Base-by-base conservation (phyloP, 2,888 invertebrate species). In the Melitaea athalia region DNA sequence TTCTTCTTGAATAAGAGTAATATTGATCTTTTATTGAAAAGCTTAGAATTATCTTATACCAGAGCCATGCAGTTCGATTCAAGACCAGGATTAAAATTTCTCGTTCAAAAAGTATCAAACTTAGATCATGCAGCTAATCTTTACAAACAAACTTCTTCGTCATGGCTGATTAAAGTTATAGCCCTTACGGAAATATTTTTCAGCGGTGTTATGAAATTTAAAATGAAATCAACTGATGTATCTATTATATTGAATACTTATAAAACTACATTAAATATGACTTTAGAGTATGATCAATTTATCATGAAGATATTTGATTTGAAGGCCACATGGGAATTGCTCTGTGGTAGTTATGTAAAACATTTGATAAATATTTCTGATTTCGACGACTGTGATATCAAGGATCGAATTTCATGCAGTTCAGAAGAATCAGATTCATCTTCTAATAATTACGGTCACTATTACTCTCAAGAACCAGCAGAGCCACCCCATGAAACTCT, bases 61-160 rank as follows among this genome's bases (percentile, higher is more conserved):
- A 94, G 97, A 68, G 96, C 98, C 0, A 94, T 96, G 83, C 97
- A 97, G 79, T 98, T 99, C 83, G 98, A 99, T 85, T 94, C 95
- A 10, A 94, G 98, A 45, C 98, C 98, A 0, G 98, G 98, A 0
- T 91, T 99, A 24, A 99, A 99, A 86, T 98, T 99, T 85, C 94
- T 99, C 4, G 95, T 98, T 72, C 98, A 99, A 86, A 98, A 98
- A 92, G 98, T 98, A 0, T 97, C 97, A 0, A 96, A 96, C 81
- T 94, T 97, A 73, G 96, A 96, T 70, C 95, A 96, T 77, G 97
- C 97, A 5, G 97, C 98, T 1, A 98, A 98, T 87, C 92, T 98
- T n/a, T 98, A 98, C 83, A 96, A 96, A 70, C 98, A 98, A 88
- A 97, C 98, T 11, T 97, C 98, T 45, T 97, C 98, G 0, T 96